Percentiles rank a stretch among this genome's conserved stretches.
Evolutionary conservation across 2,113 vertebrate species (phyloP).

Genomic region (Hylia prasina): DNA sequence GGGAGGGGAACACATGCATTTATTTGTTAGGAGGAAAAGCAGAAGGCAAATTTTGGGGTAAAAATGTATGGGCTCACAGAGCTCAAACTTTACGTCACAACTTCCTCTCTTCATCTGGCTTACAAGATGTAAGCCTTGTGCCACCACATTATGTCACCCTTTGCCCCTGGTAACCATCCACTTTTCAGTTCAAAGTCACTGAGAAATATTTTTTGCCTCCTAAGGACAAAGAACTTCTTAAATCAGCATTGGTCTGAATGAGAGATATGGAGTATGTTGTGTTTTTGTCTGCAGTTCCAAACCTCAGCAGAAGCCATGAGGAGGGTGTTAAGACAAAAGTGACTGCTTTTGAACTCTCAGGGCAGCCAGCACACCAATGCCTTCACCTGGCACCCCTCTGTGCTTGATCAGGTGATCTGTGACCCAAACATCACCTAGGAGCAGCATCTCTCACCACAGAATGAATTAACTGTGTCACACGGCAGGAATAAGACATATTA

Average conservation of each 20-base stretch:
- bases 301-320: background rate
- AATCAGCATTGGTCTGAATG: background rate
- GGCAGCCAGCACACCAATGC: background rate
- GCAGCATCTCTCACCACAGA: background rate
- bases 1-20: background rate
- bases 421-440: background rate
- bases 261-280: background rate
- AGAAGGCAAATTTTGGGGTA: background rate
- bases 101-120: background rate
- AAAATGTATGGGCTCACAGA: background rate
- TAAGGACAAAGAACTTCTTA: background rate
- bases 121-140: background rate
- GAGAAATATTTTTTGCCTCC: background rate
- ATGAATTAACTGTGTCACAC: background rate
- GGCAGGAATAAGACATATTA: background rate
- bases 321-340: background rate
- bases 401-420: accelerated
- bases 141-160: background rate
- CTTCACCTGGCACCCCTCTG: background rate
- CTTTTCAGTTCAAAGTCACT: background rate
- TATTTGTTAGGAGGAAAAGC: background rate
- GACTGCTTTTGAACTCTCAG: background rate
- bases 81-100: background rate
- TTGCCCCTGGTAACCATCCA: background rate
- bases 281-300: background rate